Percentiles rank a stretch among this genome's conserved stretches.
These are phyloP conservation scores for Martes martes DNA, from an alignment of 2,113 vertebrate genomes.

Conservation along the genomic window DNA sequence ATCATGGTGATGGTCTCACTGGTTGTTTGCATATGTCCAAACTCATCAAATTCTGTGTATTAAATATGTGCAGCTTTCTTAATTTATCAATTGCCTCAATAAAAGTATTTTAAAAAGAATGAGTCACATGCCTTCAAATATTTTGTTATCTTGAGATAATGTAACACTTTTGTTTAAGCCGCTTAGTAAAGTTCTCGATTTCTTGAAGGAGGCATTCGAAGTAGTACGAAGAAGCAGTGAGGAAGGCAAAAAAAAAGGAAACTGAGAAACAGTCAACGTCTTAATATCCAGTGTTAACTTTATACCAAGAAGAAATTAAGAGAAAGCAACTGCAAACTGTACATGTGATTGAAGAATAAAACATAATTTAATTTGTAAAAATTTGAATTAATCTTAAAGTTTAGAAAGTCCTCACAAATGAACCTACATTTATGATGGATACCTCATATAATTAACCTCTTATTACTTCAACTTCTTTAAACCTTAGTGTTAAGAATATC, in stretches of 20 bases:
- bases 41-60: not conserved
- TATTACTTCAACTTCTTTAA: not conserved
- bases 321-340: not conserved
- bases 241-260: not conserved
- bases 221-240: not conserved
- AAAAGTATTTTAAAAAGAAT: not conserved
- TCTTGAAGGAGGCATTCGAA: not conserved
- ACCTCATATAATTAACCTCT: not conserved
- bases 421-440: not conserved
- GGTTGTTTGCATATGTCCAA: not conserved
- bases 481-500: not conserved
- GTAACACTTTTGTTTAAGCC: not conserved
- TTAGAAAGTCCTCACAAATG: not conserved
- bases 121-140: not conserved
- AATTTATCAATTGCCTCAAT: not conserved
- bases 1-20: not conserved
- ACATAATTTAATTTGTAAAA: not conserved
- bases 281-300: not conserved
- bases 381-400: not conserved
- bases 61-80: not conserved
- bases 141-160: not conserved
- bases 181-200: not conserved
- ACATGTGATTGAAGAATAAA: not conserved
- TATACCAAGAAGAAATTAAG: not conserved
- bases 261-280: not conserved